Percentiles rank a stretch among this genome's conserved stretches.
These are phyloP conservation scores for Platalea minor DNA, from an alignment of 2,797 vertebrate species.

Conservation along the genomic window DNA sequence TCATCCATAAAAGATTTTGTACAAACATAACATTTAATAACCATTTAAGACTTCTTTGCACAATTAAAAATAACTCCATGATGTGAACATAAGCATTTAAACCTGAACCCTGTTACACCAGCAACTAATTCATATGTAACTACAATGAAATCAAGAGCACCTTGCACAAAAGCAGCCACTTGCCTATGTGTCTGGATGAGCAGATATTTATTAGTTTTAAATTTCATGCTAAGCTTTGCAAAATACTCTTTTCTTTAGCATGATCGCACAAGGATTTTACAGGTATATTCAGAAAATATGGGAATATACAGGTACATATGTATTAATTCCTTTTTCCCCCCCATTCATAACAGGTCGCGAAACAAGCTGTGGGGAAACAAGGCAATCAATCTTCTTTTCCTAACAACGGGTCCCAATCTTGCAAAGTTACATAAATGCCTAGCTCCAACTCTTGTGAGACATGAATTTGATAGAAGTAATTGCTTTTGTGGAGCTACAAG, in stretches of 20 bases:
- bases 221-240: background rate
- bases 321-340: rapidly evolving
- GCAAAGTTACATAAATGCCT: background rate
- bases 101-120: background rate
- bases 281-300: background rate
- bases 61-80: background rate
- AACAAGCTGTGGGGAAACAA: background rate
- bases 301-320: background rate
- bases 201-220: background rate
- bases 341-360: background rate
- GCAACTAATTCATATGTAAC: background rate
- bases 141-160: background rate
- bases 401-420: background rate
- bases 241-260: background rate
- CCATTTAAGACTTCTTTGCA: background rate
- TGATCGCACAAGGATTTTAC: background rate
- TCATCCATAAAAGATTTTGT: background rate
- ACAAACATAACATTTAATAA: background rate
- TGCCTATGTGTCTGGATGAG: background rate
- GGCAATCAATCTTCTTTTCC: background rate
- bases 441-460: background rate
- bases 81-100: background rate
- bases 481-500: rapidly evolving
- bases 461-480: background rate
- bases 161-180: background rate